These are phyloP conservation scores for Siderastrea radians DNA, from an alignment of 92 coral and sea anemone genomes.

Conservation along the genomic window DNA sequence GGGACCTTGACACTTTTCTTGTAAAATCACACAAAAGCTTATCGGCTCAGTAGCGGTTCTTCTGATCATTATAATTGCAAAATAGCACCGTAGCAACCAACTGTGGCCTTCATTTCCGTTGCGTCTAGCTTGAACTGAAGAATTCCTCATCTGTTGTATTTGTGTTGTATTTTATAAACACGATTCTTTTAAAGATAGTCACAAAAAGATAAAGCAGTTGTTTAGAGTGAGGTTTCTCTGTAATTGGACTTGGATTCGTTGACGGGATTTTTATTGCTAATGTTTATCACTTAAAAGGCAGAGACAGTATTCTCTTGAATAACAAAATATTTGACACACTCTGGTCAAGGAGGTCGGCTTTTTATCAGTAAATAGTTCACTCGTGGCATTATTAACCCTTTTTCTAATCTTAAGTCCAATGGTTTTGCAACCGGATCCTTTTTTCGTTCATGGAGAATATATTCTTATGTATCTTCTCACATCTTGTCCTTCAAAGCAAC, in stretches of 20 bases:
- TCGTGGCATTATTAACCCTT: not conserved
- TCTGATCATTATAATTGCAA: too few relatives aligned
- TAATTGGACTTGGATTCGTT: not conserved
- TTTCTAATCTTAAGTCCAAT: not conserved
- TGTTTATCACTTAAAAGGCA: not conserved
- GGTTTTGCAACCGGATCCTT: not conserved
- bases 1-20: too few relatives aligned
- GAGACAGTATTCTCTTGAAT: not conserved
- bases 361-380: not conserved
- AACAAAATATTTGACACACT: not conserved
- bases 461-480: too few relatives aligned
- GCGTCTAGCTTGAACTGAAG: too few relatives aligned
- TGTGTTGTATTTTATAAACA: too few relatives aligned
- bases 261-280: not conserved
- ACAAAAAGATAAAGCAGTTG: not conserved
- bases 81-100: too few relatives aligned
- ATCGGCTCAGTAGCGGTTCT: too few relatives aligned
- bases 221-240: not conserved
- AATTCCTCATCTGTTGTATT: too few relatives aligned
- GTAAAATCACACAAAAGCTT: too few relatives aligned
- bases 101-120: too few relatives aligned
- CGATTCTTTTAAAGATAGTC: too few relatives aligned
- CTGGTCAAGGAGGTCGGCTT: slow-evolving; percentile 38
- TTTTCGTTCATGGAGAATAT: too few relatives aligned
- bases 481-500: not conserved